Evolutionary conservation across 2,888 invertebrate species (phyloP), one percentile per base, ranked within the genome.

Genomic region (Cecidostiba fungosa): DNA sequence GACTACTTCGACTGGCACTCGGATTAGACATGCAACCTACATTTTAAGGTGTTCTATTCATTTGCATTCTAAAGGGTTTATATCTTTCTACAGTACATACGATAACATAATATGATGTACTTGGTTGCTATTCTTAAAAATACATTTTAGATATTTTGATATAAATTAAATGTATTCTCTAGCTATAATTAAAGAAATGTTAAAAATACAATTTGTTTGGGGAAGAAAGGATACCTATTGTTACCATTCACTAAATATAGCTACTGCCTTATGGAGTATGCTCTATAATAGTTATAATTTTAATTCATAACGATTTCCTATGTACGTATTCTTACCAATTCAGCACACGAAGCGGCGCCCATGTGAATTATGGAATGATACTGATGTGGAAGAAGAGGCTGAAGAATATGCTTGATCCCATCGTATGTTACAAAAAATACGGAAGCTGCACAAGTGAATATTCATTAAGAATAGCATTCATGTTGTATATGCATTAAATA

Each of bases 1-100:
- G 0, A 98, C 96, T 85, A 99, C 97, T 94, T 99, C 99, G 6
- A 98, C 97, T 0, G 99, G 99, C 3, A 99, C 99, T 88, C 99
- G 94, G 50, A 99, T 95, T 4, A 97, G 92, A 92, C 99, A 99
- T 10, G 98, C 98, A 82, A 96, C 94, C 98, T 98, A 92, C n/a
- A 69, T 36, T 78, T 73, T 36, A 81, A 32, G 93, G 47, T 66
- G 29, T 66, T 81, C 66, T 77, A 77, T n/a, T 78, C 3, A 59
- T 82, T 79, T 79, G 12, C 29, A 66, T 80, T 69, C 69, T 54
- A 72, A 39, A 39, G 29, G 19, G n/a, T n/a, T n/a, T n/a, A n/a
- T n/a, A 16, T 43, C 54, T 39, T 23, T 73, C 47, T 23, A 77
- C 36, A 50, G n/a, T 76, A 54, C 47, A 10, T 78, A 26, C 14